Percentiles rank a stretch among this genome's conserved stretches.
Evolutionary conservation across 2,113 vertebrate genomes (phyloP).

Genomic region (Rhegmatorhina hoffmannsi): DNA sequence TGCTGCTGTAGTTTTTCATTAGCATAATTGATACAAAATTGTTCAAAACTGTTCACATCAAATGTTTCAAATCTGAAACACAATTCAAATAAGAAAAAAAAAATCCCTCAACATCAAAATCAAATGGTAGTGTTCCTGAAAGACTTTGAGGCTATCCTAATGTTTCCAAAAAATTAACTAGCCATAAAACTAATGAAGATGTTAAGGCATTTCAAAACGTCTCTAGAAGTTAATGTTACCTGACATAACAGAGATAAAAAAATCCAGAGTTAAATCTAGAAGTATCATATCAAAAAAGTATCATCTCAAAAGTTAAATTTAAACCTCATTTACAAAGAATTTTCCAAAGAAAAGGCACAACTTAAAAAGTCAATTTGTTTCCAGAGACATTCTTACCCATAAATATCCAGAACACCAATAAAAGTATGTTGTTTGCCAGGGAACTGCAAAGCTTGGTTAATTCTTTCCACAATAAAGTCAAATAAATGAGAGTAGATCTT

Average conservation of each 20-base stretch:
- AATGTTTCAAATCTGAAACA: slow-evolving; percentile 95
- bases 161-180: not conserved
- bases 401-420: slow-evolving; percentile 97
- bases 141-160: not conserved
- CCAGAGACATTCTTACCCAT: slow-evolving; percentile 83
- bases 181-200: not conserved
- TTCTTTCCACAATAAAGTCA: slow-evolving; percentile 86
- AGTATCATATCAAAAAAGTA: not conserved
- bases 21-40: slow-evolving; percentile 98
- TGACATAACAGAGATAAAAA: not conserved
- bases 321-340: not conserved
- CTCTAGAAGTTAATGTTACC: not conserved
- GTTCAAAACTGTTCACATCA: slow-evolving; percentile 97
- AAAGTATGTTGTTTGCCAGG: slow-evolving; percentile 90
- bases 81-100: slow-evolving; percentile 8
- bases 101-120: not conserved
- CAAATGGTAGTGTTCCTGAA: not conserved
- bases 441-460: slow-evolving; percentile 88
- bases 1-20: slow-evolving; percentile 98
- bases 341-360: not conserved
- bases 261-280: not conserved
- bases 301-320: not conserved
- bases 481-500: slow-evolving; percentile 95
- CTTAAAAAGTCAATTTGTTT: not conserved
- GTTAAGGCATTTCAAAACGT: not conserved